Conservation (phyloP, 2,797 vertebrate species). For the Gallinago nigripennis region DNA sequence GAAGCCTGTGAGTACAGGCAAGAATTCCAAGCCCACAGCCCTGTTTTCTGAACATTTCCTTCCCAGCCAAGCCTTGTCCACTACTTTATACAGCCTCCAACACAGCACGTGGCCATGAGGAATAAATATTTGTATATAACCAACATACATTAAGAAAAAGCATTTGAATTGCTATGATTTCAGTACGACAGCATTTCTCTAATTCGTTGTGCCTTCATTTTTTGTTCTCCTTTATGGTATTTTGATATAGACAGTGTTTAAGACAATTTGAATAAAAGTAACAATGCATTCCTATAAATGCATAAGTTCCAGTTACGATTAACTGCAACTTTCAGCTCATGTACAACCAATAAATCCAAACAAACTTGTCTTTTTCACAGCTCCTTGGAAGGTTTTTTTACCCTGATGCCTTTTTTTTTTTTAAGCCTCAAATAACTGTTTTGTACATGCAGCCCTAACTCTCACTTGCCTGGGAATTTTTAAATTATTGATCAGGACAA, state of each 20-base stretch:
- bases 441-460: not conserved
- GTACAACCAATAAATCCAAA: not conserved
- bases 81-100: not conserved
- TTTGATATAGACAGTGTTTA: not conserved
- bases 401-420: not conserved
- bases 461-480: not conserved
- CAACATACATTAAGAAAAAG: not conserved
- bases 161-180: not conserved
- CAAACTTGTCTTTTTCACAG: not conserved
- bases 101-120: not conserved
- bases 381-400: not conserved
- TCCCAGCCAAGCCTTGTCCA: not conserved
- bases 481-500: conserved; percentile 31
- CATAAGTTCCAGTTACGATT: not conserved
- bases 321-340: not conserved
- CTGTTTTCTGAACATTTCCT: rapidly evolving
- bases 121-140: not conserved
- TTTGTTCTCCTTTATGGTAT: not conserved
- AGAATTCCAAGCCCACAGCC: not conserved
- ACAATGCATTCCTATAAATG: not conserved
- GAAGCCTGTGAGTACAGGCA: not conserved
- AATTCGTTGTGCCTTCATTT: not conserved
- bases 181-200: not conserved
- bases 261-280: not conserved
- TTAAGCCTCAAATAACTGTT: not conserved